phyloP scores from a whole-genome alignment of 2,888 invertebrate species.

The Julus scandinavius region DNA sequence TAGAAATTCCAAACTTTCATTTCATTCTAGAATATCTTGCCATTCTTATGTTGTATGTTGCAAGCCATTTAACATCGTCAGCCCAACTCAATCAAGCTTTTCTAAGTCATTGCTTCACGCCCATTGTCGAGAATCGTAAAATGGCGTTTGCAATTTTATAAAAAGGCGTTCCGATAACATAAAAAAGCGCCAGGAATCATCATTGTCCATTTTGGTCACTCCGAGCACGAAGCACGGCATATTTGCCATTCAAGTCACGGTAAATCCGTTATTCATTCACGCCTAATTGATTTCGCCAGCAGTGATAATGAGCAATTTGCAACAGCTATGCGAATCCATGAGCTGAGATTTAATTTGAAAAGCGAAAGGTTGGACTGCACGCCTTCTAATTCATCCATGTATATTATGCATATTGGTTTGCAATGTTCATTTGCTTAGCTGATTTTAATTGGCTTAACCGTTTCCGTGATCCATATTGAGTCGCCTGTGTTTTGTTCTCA shows the following conservation, averaged over 20 bases:
- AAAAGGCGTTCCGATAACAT: background rate
- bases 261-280: constrained; percentile 5
- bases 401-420: background rate
- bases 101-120: background rate
- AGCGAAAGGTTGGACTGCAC: background rate
- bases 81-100: background rate
- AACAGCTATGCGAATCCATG: background rate
- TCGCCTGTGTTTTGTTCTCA: background rate
- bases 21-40: background rate
- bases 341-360: background rate
- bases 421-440: background rate
- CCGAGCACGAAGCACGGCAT: background rate
- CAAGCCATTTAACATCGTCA: background rate
- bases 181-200: background rate
- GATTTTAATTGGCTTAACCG: background rate
- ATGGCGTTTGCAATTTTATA: background rate
- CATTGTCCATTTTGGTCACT: constrained; percentile 10
- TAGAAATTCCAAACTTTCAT: background rate
- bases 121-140: background rate
- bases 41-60: background rate
- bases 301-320: constrained; percentile 37
- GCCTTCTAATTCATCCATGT: background rate
- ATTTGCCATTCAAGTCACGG: background rate
- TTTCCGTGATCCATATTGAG: constrained; percentile 11
- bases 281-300: constrained; percentile 15